phyloP scores from a whole-genome alignment of 2,888 invertebrate species.

The Drosophila limbata region DNA sequence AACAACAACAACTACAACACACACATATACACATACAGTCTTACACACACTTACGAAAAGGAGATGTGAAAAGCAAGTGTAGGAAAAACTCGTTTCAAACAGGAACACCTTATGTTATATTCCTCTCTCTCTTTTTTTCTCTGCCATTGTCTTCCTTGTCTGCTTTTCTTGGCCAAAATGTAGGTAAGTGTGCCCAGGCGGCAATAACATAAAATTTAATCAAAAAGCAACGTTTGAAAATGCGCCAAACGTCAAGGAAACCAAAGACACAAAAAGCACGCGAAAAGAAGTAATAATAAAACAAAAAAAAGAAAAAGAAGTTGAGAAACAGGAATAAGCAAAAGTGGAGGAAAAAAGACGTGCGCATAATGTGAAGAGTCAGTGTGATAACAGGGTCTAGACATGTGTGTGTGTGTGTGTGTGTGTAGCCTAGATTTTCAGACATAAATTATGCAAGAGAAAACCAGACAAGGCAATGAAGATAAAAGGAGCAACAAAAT shows the following conservation, averaged over 20 bases:
- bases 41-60: constrained; percentile 45
- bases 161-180: constrained; percentile 17
- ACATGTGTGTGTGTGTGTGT: background rate
- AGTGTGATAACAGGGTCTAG: constrained; percentile 59
- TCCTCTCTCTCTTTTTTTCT: constrained; percentile 3
- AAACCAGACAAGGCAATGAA: constrained; percentile 34
- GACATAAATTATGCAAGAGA: constrained; percentile 81
- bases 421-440: constrained; percentile 74
- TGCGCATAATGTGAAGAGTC: constrained; percentile 66
- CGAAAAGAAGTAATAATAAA: constrained; percentile 39
- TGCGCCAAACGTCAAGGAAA: constrained; percentile 69
- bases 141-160: constrained; percentile 9
- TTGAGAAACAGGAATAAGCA: background rate
- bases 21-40: constrained; percentile 34
- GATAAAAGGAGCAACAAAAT: constrained; percentile 3
- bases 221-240: constrained; percentile 73
- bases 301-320: constrained; percentile 6
- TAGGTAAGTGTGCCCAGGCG: constrained; percentile 43
- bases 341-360: constrained; percentile 38
- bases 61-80: constrained; percentile 79
- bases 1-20: constrained; percentile 39
- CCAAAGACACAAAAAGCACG: constrained; percentile 11
- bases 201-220: constrained; percentile 70
- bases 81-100: constrained; percentile 73
- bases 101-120: constrained; percentile 32